These are phyloP conservation scores for Drosophila pseudoananassae DNA, from an alignment of 1,140 invertebrate genomes.

Conservation along the genomic window DNA sequence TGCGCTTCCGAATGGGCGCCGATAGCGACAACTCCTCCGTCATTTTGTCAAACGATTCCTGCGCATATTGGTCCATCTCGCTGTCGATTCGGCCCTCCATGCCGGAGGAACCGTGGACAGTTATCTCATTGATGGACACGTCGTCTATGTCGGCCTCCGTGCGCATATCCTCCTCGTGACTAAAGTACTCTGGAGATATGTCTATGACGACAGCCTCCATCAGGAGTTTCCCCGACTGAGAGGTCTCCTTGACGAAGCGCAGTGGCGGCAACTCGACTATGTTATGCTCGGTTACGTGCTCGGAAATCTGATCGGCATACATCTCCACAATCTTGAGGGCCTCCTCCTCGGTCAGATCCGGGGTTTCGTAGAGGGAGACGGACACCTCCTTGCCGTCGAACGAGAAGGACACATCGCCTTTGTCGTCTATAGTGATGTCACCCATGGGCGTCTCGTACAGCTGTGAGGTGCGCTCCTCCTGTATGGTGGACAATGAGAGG, in stretches of 20 bases:
- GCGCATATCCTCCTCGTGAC: conserved; percentile 90
- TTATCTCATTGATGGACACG: conserved; percentile 89
- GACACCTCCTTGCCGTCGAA: conserved; percentile 96
- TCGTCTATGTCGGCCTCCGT: conserved; percentile 94
- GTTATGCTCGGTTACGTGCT: conserved; percentile 94
- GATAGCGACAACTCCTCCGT: conserved; percentile 70
- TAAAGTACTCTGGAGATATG: conserved; percentile 93
- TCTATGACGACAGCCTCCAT: conserved; percentile 97
- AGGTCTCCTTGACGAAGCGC: conserved; percentile 94
- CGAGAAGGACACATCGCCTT: conserved; percentile 93
- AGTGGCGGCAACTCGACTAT: conserved; percentile 94
- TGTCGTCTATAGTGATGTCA: conserved; percentile 91
- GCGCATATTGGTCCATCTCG: conserved; percentile 78
- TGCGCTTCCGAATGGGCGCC: conserved; percentile 71
- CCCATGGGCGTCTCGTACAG: conserved; percentile 92
- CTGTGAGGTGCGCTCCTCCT: conserved; percentile 95
- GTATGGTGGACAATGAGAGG: conserved; percentile 93
- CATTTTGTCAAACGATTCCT: conserved; percentile 74
- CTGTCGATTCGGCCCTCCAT: conserved; percentile 82
- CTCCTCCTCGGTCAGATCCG: conserved; percentile 95
- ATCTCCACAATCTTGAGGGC: conserved; percentile 96
- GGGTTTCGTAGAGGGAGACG: conserved; percentile 95
- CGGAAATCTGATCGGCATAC: conserved; percentile 96
- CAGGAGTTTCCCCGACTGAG: conserved; percentile 92
- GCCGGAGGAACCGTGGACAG: conserved; percentile 84